These are phyloP conservation scores for Otolemur garnettii DNA, from an alignment of 2,113 vertebrate species.

Conservation along the genomic window DNA sequence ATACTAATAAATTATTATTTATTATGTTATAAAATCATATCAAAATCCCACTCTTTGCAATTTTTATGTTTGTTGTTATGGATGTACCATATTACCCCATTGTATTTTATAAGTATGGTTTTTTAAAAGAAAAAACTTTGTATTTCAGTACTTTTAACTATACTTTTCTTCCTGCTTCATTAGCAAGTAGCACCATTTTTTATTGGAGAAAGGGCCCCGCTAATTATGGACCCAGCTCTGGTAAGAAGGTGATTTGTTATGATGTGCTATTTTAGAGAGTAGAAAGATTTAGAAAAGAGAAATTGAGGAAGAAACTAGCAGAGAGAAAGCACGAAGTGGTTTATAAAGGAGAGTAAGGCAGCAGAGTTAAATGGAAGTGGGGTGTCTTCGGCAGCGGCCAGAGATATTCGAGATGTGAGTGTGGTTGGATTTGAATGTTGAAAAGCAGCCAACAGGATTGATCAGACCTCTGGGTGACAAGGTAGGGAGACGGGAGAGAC, in stretches of 20 bases:
- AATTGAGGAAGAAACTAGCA: background rate
- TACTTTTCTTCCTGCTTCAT: background rate
- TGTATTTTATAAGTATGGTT: background rate
- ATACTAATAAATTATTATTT: constrained; percentile 16
- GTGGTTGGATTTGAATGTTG: background rate
- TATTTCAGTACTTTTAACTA: background rate
- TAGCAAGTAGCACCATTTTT: background rate
- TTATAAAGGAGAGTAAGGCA: background rate
- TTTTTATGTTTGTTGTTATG: background rate
- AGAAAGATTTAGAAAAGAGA: background rate
- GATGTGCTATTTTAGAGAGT: background rate
- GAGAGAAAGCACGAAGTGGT: background rate
- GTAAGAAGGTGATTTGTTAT: background rate
- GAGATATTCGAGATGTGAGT: background rate
- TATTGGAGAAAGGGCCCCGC: background rate
- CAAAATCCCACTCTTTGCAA: background rate
- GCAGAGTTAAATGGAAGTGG: background rate
- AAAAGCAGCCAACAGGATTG: background rate
- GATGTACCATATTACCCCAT: background rate
- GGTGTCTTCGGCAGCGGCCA: background rate
- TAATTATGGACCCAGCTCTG: background rate
- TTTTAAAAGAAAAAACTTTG: background rate
- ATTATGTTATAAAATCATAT: background rate
- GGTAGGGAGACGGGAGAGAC: no score
- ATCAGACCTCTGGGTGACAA: background rate